phyloP scores from a whole-genome alignment of 2,113 vertebrate species.

The Dromas ardeola region DNA sequence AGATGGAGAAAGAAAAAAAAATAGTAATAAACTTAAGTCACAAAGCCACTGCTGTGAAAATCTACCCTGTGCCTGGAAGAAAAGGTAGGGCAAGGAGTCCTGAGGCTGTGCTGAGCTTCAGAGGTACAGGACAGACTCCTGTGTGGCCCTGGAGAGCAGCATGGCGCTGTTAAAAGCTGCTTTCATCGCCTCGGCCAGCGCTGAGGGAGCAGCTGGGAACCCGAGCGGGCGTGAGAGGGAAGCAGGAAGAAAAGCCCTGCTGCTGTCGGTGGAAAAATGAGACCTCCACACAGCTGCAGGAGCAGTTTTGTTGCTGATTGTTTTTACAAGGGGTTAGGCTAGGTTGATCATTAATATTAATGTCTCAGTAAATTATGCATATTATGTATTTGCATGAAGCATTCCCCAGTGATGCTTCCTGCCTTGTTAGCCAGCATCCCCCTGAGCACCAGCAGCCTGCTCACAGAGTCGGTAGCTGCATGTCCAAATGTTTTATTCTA shows the following conservation, averaged over 20 bases:
- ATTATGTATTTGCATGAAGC: not conserved
- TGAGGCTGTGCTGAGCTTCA: not conserved
- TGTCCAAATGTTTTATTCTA: not conserved
- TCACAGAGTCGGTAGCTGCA: not conserved
- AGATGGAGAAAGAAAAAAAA: not conserved
- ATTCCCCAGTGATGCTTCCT: not conserved
- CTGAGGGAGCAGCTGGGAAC: not conserved
- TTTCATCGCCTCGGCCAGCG: rapidly evolving
- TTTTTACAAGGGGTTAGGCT: not conserved
- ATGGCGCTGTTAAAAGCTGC: not conserved
- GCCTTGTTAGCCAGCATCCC: not conserved
- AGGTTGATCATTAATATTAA: not conserved
- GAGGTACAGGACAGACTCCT: not conserved
- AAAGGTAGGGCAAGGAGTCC: not conserved
- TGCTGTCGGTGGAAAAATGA: not conserved
- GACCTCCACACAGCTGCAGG: not conserved
- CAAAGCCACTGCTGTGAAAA: not conserved
- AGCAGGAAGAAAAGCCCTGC: not conserved
- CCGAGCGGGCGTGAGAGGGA: rapidly evolving
- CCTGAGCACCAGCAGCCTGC: not conserved
- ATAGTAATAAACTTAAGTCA: not conserved
- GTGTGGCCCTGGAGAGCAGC: not conserved
- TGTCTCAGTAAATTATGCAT: not conserved
- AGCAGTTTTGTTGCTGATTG: not conserved
- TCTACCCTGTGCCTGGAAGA: not conserved